Percentiles rank a stretch among this genome's conserved stretches.
These are phyloP conservation scores for Phrynocephalus guinanensis DNA, from an alignment of 2,797 vertebrate genomes.

Conservation along the genomic window DNA sequence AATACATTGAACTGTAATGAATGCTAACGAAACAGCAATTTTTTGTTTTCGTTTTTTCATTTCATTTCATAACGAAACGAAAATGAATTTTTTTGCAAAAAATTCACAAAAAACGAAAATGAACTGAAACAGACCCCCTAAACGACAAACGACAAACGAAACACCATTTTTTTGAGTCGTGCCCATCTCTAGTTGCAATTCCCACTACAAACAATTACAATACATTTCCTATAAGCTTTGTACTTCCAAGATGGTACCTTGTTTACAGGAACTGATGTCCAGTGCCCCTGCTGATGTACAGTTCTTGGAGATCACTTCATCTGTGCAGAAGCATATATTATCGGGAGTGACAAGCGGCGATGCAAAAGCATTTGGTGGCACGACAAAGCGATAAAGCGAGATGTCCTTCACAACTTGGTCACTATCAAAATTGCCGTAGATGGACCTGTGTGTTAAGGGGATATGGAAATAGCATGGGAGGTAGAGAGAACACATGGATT, in stretches of 20 bases:
- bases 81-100: no score
- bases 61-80: no score
- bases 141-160: no score
- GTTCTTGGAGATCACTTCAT: constrained; percentile 75
- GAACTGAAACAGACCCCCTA: no score
- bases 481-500: background rate
- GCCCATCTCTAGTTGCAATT: background rate
- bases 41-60: no score
- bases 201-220: no score
- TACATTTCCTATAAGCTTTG: no score
- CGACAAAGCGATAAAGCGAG: constrained; percentile 84
- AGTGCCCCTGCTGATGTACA: constrained; percentile 86
- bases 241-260: constrained; percentile 62
- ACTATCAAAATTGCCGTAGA: constrained; percentile 80
- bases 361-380: constrained; percentile 81
- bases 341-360: constrained; percentile 82
- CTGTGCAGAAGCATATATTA: constrained; percentile 88
- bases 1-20: no score
- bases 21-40: no score
- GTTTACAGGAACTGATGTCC: constrained; percentile 85
- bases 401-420: constrained; percentile 85
- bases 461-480: background rate
- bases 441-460: constrained; percentile 80
- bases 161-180: no score
- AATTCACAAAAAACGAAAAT: no score